Percentiles rank a stretch among this genome's conserved stretches.
Conservation (phyloP, 2,113 vertebrate species). For the Acrocephalus kingi region DNA sequence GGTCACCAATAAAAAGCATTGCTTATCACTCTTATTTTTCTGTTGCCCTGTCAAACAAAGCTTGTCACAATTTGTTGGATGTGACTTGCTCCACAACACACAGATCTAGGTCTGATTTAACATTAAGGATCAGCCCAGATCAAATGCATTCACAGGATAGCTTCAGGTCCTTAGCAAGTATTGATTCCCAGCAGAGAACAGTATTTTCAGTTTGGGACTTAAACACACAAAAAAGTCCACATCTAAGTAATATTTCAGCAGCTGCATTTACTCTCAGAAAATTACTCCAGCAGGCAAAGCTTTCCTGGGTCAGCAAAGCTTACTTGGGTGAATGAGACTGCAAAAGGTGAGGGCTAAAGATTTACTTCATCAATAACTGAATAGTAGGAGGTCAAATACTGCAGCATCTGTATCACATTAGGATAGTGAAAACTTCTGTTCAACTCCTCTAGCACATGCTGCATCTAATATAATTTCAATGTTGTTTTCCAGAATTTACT, state of each 20-base stretch:
- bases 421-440: not conserved
- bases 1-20: not conserved
- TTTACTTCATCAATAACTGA: not conserved
- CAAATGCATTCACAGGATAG: not conserved
- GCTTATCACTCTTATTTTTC: not conserved
- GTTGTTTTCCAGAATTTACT: not conserved
- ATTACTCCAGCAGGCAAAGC: not conserved
- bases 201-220: not conserved
- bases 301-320: not conserved
- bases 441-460: not conserved
- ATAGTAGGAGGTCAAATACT: not conserved
- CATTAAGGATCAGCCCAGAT: not conserved
- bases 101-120: not conserved
- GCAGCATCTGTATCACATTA: not conserved
- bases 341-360: not conserved
- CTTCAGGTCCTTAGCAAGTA: not conserved
- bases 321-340: not conserved
- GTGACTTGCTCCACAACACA: rapidly evolving
- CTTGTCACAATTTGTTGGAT: not conserved
- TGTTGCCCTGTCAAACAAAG: not conserved
- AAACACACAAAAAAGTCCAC: not conserved
- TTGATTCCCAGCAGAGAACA: not conserved
- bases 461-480: not conserved
- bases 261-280: not conserved
- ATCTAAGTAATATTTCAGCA: not conserved